Evolutionary conservation across 2,113 vertebrate genomes (phyloP).

Genomic region (Phoenicopterus ruber): DNA sequence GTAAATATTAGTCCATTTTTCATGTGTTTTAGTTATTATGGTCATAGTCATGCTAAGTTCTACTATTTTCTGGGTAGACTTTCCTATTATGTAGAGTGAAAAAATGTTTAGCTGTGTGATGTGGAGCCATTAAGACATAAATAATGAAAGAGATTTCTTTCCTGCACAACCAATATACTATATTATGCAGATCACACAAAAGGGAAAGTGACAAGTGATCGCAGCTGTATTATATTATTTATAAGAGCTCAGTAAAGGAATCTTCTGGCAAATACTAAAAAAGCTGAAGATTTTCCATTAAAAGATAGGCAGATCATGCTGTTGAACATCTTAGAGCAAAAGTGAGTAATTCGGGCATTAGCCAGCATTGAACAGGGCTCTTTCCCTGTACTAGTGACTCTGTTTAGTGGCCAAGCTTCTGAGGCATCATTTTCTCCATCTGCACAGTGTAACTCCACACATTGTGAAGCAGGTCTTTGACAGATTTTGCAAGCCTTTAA

Average conservation of each 20-base stretch:
- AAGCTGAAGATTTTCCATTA: not conserved
- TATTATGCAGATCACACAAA: not conserved
- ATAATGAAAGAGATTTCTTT: not conserved
- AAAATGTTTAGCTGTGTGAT: not conserved
- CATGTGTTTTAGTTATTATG: not conserved
- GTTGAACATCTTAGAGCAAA: not conserved
- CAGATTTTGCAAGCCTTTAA: not conserved
- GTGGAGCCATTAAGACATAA: not conserved
- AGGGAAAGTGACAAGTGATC: not conserved
- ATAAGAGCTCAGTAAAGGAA: not conserved
- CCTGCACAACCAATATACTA: not conserved
- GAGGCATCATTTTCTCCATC: not conserved
- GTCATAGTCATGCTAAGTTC: not conserved
- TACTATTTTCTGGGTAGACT: not conserved
- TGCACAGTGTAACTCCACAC: not conserved
- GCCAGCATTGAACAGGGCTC: not conserved
- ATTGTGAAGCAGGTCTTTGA: not conserved
- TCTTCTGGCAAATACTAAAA: not conserved
- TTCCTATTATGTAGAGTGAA: not conserved
- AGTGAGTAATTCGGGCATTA: not conserved
- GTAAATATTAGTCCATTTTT: not conserved
- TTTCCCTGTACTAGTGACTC: not conserved
- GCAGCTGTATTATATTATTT: not conserved
- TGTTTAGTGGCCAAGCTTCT: not conserved
- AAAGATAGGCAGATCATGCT: not conserved